phyloP scores from a whole-genome alignment of 2,797 vertebrate species.

The Cryptoblepharus egeriae region DNA sequence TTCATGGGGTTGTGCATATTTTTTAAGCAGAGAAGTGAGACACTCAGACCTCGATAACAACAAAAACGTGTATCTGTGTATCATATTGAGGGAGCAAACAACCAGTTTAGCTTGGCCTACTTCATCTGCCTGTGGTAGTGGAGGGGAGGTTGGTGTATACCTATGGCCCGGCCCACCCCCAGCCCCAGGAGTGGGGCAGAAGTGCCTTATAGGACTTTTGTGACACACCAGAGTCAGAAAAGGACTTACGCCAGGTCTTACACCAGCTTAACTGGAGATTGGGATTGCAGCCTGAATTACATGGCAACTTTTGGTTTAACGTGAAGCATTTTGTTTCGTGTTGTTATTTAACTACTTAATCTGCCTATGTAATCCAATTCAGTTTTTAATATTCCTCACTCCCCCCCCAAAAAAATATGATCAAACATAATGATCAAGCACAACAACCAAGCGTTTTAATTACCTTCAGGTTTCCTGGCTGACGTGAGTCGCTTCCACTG shows the following conservation, averaged over 20 bases:
- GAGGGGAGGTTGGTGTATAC: no score
- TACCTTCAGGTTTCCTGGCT: slow-evolving; percentile 70
- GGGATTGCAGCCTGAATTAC: no score
- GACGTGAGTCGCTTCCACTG: slow-evolving; percentile 52
- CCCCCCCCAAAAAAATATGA: background rate
- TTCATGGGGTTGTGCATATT: background rate
- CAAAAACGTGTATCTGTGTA: background rate
- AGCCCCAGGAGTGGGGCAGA: no score
- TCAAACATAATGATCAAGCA: no score
- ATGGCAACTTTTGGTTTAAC: background rate
- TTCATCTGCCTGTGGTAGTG: no score
- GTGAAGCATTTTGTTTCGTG: background rate
- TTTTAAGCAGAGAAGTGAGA: background rate
- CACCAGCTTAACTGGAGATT: no score
- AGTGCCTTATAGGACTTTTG: no score
- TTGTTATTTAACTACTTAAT: background rate
- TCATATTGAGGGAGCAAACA: no score
- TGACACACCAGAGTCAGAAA: no score
- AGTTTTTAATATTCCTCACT: background rate
- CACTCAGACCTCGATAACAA: background rate
- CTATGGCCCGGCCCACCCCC: no score
- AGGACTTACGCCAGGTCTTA: no score
- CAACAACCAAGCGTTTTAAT: slow-evolving; percentile 15
- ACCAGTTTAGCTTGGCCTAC: no score
- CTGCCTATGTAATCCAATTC: background rate